phyloP scores from a whole-genome alignment of 2,888 invertebrate genomes.

The Fragum fragum region DNA sequence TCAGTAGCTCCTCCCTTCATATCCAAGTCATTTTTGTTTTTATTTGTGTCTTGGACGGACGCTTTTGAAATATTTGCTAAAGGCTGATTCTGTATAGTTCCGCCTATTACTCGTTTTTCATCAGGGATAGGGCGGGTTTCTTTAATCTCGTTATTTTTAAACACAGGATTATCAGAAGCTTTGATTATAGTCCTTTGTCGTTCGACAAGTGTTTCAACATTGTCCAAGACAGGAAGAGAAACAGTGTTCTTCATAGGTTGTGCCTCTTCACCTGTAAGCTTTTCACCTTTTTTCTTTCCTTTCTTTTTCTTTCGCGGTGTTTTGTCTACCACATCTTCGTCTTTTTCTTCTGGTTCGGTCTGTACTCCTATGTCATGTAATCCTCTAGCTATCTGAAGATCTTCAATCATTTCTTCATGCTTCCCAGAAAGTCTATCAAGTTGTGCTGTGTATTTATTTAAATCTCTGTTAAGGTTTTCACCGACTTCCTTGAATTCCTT shows the following conservation, averaged over 20 bases:
- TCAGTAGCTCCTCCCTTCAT: neutral
- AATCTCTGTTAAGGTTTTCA: conserved; percentile 58
- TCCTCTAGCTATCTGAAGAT: conserved; percentile 9
- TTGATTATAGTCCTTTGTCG: conserved; percentile 16
- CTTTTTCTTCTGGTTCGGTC: neutral
- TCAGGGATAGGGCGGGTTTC: too few species aligned
- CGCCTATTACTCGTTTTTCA: neutral
- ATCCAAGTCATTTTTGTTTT: neutral
- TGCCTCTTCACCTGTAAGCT: neutral
- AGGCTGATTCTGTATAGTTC: neutral
- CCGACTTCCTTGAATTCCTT: conserved; percentile 50
- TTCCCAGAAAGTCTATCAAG: neutral
- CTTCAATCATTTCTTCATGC: conserved; percentile 12
- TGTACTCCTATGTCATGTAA: conserved; percentile 1
- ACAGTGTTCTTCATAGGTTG: neutral
- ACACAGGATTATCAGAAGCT: neutral
- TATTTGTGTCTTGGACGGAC: neutral
- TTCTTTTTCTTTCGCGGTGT: neutral
- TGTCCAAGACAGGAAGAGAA: neutral
- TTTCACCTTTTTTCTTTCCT: neutral
- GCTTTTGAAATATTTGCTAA: neutral
- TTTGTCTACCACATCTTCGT: neutral
- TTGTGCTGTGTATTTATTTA: conserved; percentile 45
- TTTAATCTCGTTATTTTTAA: neutral
- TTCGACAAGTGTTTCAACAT: neutral